Evolutionary conservation across 2,113 vertebrate species (phyloP).

Genomic region (Bubo scandiacus): DNA sequence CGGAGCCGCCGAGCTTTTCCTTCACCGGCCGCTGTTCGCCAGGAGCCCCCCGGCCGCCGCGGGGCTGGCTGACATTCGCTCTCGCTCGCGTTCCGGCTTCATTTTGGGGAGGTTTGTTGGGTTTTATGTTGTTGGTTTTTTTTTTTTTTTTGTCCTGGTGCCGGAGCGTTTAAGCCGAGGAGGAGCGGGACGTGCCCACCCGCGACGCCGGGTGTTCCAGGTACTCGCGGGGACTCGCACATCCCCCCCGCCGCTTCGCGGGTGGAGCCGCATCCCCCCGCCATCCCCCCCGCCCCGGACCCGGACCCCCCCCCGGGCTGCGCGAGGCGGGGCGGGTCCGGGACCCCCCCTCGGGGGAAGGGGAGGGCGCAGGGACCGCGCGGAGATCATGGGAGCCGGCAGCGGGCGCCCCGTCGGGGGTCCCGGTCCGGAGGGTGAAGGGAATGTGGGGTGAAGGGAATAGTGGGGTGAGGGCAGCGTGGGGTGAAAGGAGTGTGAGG

Average conservation of each 20-base stretch:
- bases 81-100: background rate
- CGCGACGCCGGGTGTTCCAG: background rate
- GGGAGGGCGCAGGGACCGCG: background rate
- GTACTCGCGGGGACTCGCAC: background rate
- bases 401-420: background rate
- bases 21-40: background rate
- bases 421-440: background rate
- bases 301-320: too few relatives aligned
- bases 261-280: background rate
- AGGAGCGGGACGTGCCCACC: background rate
- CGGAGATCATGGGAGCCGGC: background rate
- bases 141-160: too few relatives aligned
- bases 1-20: background rate
- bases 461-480: too few relatives aligned
- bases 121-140: background rate
- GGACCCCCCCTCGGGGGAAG: background rate
- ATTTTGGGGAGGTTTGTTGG: background rate
- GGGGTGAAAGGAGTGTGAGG: too few relatives aligned
- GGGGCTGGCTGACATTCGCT: fast-evolving
- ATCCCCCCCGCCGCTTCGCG: background rate
- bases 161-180: background rate
- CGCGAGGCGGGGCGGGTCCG: background rate
- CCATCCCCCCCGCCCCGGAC: background rate
- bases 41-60: background rate
- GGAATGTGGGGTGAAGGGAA: too few relatives aligned